Percentiles rank a stretch among this genome's conserved stretches.
Conservation (phyloP, 2,797 vertebrate genomes). For the Acestrorhynchus altus region DNA sequence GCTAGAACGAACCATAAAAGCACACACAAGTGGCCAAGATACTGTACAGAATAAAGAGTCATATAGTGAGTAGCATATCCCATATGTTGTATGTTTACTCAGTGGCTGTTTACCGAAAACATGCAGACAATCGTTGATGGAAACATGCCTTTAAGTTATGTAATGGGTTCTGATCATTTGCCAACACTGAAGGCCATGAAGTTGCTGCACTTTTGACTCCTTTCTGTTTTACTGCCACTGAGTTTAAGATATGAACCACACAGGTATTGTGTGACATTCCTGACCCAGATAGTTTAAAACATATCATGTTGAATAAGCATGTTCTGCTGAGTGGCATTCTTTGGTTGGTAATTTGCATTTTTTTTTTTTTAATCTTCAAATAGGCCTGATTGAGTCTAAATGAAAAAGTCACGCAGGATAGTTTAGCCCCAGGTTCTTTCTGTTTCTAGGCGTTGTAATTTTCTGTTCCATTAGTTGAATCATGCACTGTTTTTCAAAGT, state of each 20-base stretch:
- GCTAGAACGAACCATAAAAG: no score
- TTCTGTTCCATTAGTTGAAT: background rate
- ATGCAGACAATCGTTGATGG: background rate
- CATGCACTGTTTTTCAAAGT: background rate
- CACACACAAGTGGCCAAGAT: no score
- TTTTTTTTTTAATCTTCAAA: background rate
- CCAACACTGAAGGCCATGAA: background rate
- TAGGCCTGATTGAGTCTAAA: background rate
- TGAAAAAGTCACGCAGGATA: background rate
- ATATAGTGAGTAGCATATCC: background rate
- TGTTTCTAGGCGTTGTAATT: background rate
- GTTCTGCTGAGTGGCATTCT: background rate
- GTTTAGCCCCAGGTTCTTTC: background rate
- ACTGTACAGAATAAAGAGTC: background rate
- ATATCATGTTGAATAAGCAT: background rate
- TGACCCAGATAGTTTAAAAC: background rate
- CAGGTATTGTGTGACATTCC: background rate
- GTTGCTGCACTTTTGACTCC: background rate
- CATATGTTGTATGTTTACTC: background rate
- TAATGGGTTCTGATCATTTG: background rate
- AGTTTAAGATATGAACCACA: background rate
- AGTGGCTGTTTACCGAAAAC: background rate
- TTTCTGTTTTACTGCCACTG: background rate
- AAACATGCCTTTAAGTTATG: background rate
- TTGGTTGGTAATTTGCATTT: background rate